Evolutionary conservation across 2,888 invertebrate genomes (phyloP), one percentile per base, ranked within the genome.

Genomic region (Heliconius cydno): DNA sequence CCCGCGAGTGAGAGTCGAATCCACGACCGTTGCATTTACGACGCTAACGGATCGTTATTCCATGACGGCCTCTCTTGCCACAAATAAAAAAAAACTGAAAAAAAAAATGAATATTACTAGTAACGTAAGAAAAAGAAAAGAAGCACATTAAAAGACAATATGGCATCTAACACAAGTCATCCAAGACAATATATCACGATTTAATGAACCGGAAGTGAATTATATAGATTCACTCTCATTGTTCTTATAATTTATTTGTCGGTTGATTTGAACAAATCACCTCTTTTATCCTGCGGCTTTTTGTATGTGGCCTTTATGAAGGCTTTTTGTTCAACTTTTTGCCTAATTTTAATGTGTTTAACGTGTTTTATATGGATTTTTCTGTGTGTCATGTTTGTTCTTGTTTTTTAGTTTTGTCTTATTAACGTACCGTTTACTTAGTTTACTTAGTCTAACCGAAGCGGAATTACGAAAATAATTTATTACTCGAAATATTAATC

Each of bases 181-280:
- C 89, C 88, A 81, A 87, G 86, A 88, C 90, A 86, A 91, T 92
- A 89, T 90, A 90, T 93, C 91, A 89, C 85, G 85, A 87, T 85
- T 88, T 89, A 93, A 93, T 93, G 92, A 91, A 82, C 86, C 91
- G 91, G 92, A 92, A 92, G 88, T 91, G 90, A 92, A 90, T 90
- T 92, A 92, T 90, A 89, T 87, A 86, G 88, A 89, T 87, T 88
- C 89, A 89, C 86, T 87, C 87, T 86, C 87, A 86, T 86, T 86
- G 88, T 88, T 86, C 87, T 87, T 86, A 84, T 87, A 89, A 88
- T 89, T 91, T 92, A 91, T 91, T 86, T 87, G 86, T 83, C 85
- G 85, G 85, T 86, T 90, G 89, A 90, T 90, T 89, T 86, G 87
- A 87, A 88, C 86, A 87, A 87, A 90, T 89, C 83, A 86, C 83